Conservation (phyloP, 2,888 invertebrate species). For the Tetragonisca angustula region DNA sequence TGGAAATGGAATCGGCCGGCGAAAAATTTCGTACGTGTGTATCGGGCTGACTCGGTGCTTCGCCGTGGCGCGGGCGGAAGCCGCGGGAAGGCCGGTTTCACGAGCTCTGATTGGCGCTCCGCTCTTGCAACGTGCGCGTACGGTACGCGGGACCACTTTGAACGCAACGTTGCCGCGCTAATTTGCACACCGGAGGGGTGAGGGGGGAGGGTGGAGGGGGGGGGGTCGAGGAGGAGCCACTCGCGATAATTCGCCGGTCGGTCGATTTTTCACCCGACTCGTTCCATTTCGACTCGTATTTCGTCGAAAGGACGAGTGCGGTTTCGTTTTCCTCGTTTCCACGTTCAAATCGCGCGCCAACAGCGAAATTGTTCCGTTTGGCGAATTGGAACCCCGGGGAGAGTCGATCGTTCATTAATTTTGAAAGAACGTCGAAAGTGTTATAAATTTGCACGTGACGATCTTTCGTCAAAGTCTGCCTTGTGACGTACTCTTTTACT, state of each 20-base stretch:
- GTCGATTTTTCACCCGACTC: slow-evolving; percentile 6
- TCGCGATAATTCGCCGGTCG: slow-evolving; percentile 19
- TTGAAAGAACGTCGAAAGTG: no score
- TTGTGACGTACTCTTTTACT: no score
- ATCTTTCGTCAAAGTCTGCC: no score
- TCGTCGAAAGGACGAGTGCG: slow-evolving; percentile 18
- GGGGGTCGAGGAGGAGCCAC: not conserved
- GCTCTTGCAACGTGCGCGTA: not conserved
- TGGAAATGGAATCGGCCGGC: slow-evolving; percentile 59
- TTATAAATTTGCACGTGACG: no score
- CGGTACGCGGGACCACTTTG: slow-evolving; percentile 9
- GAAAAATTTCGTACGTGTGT: slow-evolving; percentile 60
- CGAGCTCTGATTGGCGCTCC: slow-evolving; percentile 21
- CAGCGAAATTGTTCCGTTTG: no score
- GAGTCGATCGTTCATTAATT: no score
- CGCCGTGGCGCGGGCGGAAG: not conserved
- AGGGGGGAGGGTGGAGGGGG: rapidly evolving
- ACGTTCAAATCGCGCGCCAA: no score
- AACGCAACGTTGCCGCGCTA: slow-evolving; percentile 15
- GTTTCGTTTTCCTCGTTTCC: no score
- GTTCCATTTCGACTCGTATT: not conserved
- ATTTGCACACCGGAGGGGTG: slow-evolving; percentile 16
- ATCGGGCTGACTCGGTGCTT: slow-evolving; percentile 29
- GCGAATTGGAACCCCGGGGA: no score
- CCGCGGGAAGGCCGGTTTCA: slow-evolving; percentile 6